Conservation (phyloP, 2,888 invertebrate genomes). For the Falcaria lacertinaria region DNA sequence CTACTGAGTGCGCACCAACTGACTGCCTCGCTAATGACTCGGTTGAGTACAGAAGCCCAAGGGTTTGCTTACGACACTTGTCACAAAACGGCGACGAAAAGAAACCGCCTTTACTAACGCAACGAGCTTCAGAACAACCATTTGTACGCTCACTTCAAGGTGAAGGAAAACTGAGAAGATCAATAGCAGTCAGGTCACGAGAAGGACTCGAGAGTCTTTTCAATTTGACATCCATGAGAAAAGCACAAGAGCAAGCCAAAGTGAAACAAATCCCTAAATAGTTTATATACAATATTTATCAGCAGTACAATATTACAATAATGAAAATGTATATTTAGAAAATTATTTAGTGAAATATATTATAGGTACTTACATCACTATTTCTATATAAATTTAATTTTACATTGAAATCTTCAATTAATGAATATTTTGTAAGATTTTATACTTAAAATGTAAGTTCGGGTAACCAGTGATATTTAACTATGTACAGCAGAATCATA, state of each 20-base stretch:
- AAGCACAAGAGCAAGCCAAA: constrained; percentile 49
- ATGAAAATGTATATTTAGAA: too few species aligned
- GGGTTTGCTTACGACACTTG: constrained; percentile 35
- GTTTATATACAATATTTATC: too few species aligned
- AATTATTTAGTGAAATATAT: too few species aligned
- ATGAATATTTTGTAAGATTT: too few species aligned
- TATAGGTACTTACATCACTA: too few species aligned
- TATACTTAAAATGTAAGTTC: too few species aligned
- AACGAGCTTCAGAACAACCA: constrained; percentile 51
- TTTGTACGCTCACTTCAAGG: constrained; percentile 49
- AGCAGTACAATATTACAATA: too few species aligned
- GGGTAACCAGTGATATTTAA: too few species aligned
- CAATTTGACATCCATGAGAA: constrained; percentile 52
- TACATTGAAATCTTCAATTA: too few species aligned
- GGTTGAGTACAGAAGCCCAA: constrained; percentile 53
- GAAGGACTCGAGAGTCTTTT: constrained; percentile 69
- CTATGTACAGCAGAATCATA: too few species aligned
- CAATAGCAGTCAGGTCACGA: constrained; percentile 67
- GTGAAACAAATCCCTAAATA: constrained; percentile 43
- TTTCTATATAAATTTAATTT: too few species aligned
- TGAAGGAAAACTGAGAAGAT: constrained; percentile 64
- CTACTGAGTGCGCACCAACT: constrained; percentile 21
- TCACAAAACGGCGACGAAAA: constrained; percentile 45
- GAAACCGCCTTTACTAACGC: constrained; percentile 30
- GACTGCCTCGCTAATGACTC: constrained; percentile 29